Evolutionary conservation across 2,888 invertebrate species (phyloP), one percentile per base, ranked within the genome.

Genomic region (Drosophila lutescens): DNA sequence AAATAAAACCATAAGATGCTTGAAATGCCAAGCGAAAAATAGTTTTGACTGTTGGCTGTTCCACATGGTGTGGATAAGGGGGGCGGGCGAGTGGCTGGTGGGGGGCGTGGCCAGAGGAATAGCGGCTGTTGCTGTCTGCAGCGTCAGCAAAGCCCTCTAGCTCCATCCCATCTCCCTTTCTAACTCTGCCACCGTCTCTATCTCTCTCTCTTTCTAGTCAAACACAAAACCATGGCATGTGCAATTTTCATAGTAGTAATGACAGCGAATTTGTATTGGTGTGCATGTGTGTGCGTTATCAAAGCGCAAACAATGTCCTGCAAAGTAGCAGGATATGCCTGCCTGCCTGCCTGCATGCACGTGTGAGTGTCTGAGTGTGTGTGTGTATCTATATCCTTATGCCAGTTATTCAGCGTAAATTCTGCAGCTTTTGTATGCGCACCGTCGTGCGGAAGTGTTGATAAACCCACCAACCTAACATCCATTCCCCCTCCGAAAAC

Each of bases 1-100:
- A 86, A 86, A 86, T 86, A 86, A 86, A 80, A 86, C 86, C 85
- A 86, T 88, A 77, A 86, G 87, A 85, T 85, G 86, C 81, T 88
- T 81, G 81, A 85, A 88, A 86, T 86, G 86, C 88, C 85, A 78
- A 73, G 86, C 86, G 88, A 72, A 86, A 88, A 88, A 86, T 86
- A 86, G 84, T 85, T 85, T 85, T 86, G 86, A 87, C 86, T 85
- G 77, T 70, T 70, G 57, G 56, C 66, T 66, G 51, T 54, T 67
- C 38, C 55, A 47, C 58, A 68, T 59, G 26, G 46, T 36, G 46
- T 36, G 30, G 26, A 40, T 36, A 46, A 30, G 7, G 30, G n/a
- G 46, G 73, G 51, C 40, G 36, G 51, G 46, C 40, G 36, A 46
- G 15, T 30, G 15, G n/a, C 10, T 43, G 26, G 32, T 30, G 17